phyloP scores from a whole-genome alignment of 1,140 invertebrate genomes.

The Eulimnadia texana region DNA sequence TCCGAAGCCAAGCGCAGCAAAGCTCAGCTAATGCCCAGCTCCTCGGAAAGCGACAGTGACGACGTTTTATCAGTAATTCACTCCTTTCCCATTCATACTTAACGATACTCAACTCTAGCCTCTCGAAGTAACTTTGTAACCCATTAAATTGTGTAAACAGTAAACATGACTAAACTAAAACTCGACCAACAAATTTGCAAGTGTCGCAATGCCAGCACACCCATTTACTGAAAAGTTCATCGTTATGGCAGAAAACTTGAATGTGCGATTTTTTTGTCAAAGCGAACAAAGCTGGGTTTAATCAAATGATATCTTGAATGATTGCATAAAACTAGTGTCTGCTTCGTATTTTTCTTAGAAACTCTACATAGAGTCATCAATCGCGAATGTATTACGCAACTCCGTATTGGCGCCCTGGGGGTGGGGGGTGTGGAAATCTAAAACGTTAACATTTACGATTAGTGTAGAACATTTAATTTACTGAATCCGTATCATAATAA shows the following conservation, averaged over 20 bases:
- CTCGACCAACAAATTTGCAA: conserved; percentile 1
- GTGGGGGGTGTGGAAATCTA: no score
- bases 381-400: no score
- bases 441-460: no score
- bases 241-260: conserved; percentile 2
- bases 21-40: conserved; percentile 62
- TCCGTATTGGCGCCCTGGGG: no score
- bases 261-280: no score
- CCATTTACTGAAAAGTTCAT: conserved; percentile 5
- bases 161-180: conserved; percentile 1
- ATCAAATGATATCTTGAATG: no score
- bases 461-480: no score
- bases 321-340: no score
- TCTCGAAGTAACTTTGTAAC: conserved; percentile 4
- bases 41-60: conserved; percentile 81
- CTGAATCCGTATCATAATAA: no score
- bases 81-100: background rate
- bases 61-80: conserved; percentile 70
- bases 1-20: background rate
- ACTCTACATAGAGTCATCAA: no score
- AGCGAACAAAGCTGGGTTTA: no score
- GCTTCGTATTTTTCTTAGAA: no score
- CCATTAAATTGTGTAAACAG: conserved; percentile 11
- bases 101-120: background rate
- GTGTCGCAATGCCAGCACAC: background rate